A percentile compares a stretch with the other conserved stretches of the same genome.
phyloP scores from a whole-genome alignment of 2,888 invertebrate species.

The Zygaena filipendulae region DNA sequence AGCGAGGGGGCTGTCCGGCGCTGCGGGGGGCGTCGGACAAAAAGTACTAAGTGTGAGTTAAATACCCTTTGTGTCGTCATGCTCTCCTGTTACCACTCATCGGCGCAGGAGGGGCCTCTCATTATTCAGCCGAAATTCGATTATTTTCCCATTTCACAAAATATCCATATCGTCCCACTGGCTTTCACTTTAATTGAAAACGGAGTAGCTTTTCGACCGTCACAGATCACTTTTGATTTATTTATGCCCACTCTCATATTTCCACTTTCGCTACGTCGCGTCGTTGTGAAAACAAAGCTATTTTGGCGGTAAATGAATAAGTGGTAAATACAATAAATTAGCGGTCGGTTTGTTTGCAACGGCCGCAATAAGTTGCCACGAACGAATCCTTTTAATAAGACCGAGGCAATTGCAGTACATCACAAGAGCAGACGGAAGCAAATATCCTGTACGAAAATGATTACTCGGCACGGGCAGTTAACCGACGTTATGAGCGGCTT shows the following conservation, averaged over 20 bases:
- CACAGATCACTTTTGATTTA: constrained; percentile 46
- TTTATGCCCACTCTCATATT: constrained; percentile 32
- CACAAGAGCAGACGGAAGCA: constrained; percentile 54
- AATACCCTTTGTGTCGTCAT: constrained; percentile 63
- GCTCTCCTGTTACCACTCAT: constrained; percentile 52
- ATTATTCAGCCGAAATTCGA: constrained; percentile 67
- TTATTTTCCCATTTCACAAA: constrained; percentile 67
- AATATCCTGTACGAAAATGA: constrained; percentile 63
- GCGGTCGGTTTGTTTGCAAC: too few species aligned
- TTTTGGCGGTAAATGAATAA: too few species aligned
- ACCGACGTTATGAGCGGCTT: constrained; percentile 55
- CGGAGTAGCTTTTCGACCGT: constrained; percentile 42
- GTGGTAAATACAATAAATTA: too few species aligned
- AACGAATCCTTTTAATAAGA: constrained; percentile 45
- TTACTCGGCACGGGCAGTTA: constrained; percentile 59
- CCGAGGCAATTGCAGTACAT: constrained; percentile 32
- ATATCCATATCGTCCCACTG: constrained; percentile 65
- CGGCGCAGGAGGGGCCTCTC: constrained; percentile 51
- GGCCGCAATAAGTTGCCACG: constrained; percentile 19
- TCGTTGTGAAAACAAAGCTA: constrained; percentile 23
- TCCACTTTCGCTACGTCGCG: constrained; percentile 23
- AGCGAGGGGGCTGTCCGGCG: constrained; percentile 26
- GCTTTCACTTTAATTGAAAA: constrained; percentile 64
- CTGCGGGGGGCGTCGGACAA: constrained; percentile 44
- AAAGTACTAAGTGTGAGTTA: constrained; percentile 67